These are phyloP conservation scores for Arrhamphus sclerolepis DNA, from an alignment of 2,797 vertebrate species.

Conservation along the genomic window DNA sequence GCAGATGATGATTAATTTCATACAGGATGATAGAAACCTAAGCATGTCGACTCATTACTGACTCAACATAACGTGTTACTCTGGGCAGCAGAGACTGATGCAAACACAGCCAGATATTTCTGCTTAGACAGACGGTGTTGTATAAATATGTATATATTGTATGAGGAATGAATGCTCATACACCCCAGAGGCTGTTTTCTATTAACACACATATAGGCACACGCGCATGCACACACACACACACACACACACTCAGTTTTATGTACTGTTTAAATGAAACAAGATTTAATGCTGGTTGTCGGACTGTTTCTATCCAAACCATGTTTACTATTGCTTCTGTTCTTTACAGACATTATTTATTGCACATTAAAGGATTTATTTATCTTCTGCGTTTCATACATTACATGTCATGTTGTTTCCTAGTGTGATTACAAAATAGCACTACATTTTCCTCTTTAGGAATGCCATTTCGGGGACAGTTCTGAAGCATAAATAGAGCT, in stretches of 20 bases:
- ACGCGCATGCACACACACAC: background rate
- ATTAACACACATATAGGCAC: background rate
- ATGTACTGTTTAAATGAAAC: constrained; percentile 30
- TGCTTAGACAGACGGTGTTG: constrained; percentile 34
- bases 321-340: constrained; percentile 30
- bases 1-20: background rate
- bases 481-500: background rate
- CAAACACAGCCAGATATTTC: constrained; percentile 2
- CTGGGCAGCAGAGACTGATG: constrained; percentile 10
- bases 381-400: constrained; percentile 41
- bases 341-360: constrained; percentile 21
- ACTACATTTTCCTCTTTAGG: constrained; percentile 6
- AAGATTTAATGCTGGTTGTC: constrained; percentile 18
- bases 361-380: constrained; percentile 31
- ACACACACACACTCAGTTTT: constrained; percentile 34
- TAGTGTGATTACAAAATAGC: constrained; percentile 3
- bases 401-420: constrained; percentile 10
- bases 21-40: background rate
- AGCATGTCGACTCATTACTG: constrained; percentile 8
- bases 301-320: constrained; percentile 19
- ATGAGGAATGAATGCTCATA: constrained; percentile 34
- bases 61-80: background rate
- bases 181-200: constrained; percentile 36
- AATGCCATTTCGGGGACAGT: background rate
- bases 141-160: constrained; percentile 58